Evolutionary conservation across 1,140 invertebrate genomes (phyloP).

Genomic region (Trachymyrmex cornetzi): DNA sequence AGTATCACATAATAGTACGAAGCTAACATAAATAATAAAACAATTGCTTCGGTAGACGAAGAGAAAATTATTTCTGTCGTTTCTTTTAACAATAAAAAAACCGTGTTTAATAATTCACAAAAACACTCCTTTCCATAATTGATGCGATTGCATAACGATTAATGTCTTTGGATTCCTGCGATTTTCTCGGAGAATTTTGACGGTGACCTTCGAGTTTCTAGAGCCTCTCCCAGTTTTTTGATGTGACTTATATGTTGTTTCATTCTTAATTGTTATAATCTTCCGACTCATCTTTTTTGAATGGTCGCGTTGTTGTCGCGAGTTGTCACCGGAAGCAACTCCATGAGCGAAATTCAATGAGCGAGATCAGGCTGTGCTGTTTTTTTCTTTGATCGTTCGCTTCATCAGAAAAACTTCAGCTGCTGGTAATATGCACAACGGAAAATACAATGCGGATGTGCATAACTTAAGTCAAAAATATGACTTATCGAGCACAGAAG

Average conservation of each 20-base stretch:
- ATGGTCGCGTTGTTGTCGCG: neutral
- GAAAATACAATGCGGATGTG: neutral
- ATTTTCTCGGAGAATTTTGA: neutral
- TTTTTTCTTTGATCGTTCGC: neutral
- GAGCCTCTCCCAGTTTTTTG: neutral
- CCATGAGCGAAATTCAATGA: conserved; percentile 6
- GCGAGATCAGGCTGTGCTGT: neutral
- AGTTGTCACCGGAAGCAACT: neutral
- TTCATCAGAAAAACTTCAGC: neutral
- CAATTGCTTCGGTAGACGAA: neutral
- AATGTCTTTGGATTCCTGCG: neutral
- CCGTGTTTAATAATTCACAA: neutral
- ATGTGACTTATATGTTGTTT: too few relatives aligned
- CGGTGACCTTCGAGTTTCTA: neutral
- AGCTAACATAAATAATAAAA: neutral
- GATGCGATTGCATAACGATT: neutral
- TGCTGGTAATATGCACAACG: neutral
- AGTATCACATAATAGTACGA: too few relatives aligned
- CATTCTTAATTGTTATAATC: neutral
- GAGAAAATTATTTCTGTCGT: neutral
- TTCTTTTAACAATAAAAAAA: neutral
- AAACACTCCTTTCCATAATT: neutral
- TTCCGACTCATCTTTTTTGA: neutral
- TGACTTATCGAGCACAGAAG: neutral
- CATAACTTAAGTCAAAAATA: neutral